Evolutionary conservation across 2,113 vertebrate genomes (phyloP), one percentile per base, ranked within the genome.

Genomic region (Eira barbara): DNA sequence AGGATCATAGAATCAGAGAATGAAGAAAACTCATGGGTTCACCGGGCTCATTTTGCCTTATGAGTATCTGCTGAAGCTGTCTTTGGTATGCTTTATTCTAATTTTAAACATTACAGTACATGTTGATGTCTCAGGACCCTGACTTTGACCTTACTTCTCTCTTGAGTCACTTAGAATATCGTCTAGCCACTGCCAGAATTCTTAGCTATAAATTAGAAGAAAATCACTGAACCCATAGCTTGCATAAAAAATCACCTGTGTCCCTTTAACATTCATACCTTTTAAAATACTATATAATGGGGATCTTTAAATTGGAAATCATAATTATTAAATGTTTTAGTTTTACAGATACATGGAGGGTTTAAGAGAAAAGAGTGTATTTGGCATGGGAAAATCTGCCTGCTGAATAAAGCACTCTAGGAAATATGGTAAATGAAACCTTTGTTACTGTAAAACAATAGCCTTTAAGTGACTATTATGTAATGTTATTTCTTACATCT

Each of bases 401-500:
- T 36, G 36, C 76, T 92, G 95, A 97, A 79, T 85, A 97, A 97
- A 96, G 49, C 67, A 73, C 84, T 95, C 95, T 96, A 98, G 97
- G 97, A 98, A 98, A 97, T 98, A 95, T 11, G 94, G 92, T 85
- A 89, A 97, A 96, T 42, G 76, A 95, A 95, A 67, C 67, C 96
- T 97, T 97, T 98, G 97, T 98, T 93, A 91, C 73, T 59, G 13
- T 96, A 89, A 97, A 98, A 98, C 97, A 98, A 98, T 98, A 94
- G 88, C 85, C 47, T 76, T 74, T 92, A 97, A 95, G 88, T 93
- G 92, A 55, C 94, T 97, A 93, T 98, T 98, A 96, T 97, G 96
- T 97, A 98, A 98, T 98, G 96, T 97, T 97, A 92, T 98, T 98
- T 97, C 95, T 96, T 82, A 91, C 61, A 71, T 97, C 95, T 97